Evolutionary conservation across 2,888 invertebrate species (phyloP), one percentile per base, ranked within the genome.

Genomic region (Dendrolimus pini): DNA sequence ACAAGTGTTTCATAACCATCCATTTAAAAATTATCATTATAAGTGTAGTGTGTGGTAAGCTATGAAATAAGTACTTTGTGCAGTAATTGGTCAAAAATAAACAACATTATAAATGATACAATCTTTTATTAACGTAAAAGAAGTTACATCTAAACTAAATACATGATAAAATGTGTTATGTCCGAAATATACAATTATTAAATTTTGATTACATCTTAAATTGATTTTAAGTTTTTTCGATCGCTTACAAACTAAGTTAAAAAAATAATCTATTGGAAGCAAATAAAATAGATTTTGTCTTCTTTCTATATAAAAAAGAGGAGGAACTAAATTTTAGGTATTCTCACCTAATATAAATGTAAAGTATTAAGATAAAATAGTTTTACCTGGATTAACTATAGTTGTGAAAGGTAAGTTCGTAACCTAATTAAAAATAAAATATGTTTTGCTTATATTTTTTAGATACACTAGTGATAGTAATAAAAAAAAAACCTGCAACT

Each of bases 181-280:
- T 85, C 81, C 82, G 80, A 87, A 87, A 86, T 87, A 89, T 85
- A 89, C 82, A 89, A 77, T 83, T 72, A 80, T 80, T 80, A 74
- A 85, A 85, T 85, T 85, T 85, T 77, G 84, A 83, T 85, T 79
- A 70, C 61, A 70, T 62, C 67, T 78, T 78, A 78, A 86, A 74
- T 85, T 84, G 85, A 86, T 88, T 87, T 80, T 69, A 71, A 63
- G 65, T 66, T 72, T 71, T 74, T 74, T 66, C 77, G 77, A 78
- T 85, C 67, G 73, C 82, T 82, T 84, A 85, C 60, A 68, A 72
- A 68, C 82, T 85, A 85, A 73, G 60, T 61, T 71, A 72, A 75
- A 75, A 77, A 70, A 73, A 75, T 78, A 76, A 69, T 74, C 75
- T 79, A 83, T 82, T 84, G 85, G 85, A 85, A 86, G 86, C 80